Evolutionary conservation across 2,888 invertebrate species (phyloP), one percentile per base, ranked within the genome.

Genomic region (Andrena marginata): DNA sequence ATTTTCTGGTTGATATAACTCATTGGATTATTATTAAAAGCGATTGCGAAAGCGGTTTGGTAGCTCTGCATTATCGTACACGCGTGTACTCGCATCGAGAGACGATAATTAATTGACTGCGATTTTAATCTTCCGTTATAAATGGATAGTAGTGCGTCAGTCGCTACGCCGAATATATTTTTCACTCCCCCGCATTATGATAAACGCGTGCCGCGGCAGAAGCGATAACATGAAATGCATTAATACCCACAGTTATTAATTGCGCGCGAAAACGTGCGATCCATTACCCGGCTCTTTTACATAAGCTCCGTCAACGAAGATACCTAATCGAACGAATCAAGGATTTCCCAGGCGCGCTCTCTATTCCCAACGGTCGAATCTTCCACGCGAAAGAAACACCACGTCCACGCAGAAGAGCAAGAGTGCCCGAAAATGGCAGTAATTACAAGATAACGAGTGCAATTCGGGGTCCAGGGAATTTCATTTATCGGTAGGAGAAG

Each of bases 61-160:
- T 54, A 59, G 6, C 35, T 20, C 62, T 33, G 56, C 23, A 70
- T 79, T 78, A 72, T 78, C 80, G n/a, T 49, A 8, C 20, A 5
- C 13, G 71, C 80, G 26, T 49, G 8, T 10, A 8, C n/a, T 5
- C 7, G 49, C 62, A 71, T 67, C 78, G 33, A 6, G 42, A 10
- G 20, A 29, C n/a, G 62, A 67, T 78, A 80, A 80, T 80, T 78
- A 78, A 80, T 80, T 16, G 62, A n/a, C 54, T 48, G 42, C 23
- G 62, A 78, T 78, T 78, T 72, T 62, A 78, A 80, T 80, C 62
- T 48, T 2, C 31, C n/a, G 60, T 29, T 33, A 48, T 13, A 54
- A 49, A 67, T 67, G 54, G 35, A 78, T 49, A 54, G 10, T 29
- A 54, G 26, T 4, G 77, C 20, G 42, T 54, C 78, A 16, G 13